These are phyloP conservation scores for Eulithis prunata DNA, from an alignment of 2,888 invertebrate genomes.

Conservation along the genomic window DNA sequence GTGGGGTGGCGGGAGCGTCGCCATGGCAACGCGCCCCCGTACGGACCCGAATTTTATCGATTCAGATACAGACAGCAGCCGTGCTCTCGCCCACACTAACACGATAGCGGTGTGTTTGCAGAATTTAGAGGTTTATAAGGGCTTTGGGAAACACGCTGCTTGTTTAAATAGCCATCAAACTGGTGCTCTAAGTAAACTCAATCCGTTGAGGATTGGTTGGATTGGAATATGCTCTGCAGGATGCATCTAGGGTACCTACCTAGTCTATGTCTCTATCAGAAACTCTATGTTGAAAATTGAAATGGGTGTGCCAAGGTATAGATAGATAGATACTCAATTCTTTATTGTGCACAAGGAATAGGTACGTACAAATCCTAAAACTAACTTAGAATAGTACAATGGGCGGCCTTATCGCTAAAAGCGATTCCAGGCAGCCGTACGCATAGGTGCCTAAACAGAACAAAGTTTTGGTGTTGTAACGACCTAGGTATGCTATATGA, in stretches of 20 bases:
- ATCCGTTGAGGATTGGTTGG: conserved; percentile 52
- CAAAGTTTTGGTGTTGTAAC: too few species aligned
- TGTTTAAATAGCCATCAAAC: conserved; percentile 23
- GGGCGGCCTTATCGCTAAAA: too few species aligned
- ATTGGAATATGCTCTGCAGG: conserved; percentile 35
- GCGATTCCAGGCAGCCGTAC: too few species aligned
- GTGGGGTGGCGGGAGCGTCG: conserved; percentile 67
- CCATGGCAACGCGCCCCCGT: conserved; percentile 77
- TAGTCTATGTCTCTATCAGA: conserved; percentile 20
- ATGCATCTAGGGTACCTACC: too few species aligned
- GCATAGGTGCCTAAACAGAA: too few species aligned
- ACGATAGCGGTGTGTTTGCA: conserved; percentile 80
- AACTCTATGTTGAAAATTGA: background rate
- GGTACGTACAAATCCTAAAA: too few species aligned
- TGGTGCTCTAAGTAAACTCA: conserved; percentile 39
- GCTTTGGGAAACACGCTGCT: conserved; percentile 42
- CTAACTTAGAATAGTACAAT: too few species aligned
- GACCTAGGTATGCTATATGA: too few species aligned
- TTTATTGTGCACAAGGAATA: too few species aligned
- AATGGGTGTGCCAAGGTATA: too few species aligned
- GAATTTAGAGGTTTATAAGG: conserved; percentile 78
- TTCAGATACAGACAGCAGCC: conserved; percentile 81
- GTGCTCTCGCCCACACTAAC: conserved; percentile 72
- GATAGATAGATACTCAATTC: too few species aligned
- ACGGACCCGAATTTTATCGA: conserved; percentile 84